Conservation (phyloP, 2,797 vertebrate genomes). For the Chromis chromis region DNA sequence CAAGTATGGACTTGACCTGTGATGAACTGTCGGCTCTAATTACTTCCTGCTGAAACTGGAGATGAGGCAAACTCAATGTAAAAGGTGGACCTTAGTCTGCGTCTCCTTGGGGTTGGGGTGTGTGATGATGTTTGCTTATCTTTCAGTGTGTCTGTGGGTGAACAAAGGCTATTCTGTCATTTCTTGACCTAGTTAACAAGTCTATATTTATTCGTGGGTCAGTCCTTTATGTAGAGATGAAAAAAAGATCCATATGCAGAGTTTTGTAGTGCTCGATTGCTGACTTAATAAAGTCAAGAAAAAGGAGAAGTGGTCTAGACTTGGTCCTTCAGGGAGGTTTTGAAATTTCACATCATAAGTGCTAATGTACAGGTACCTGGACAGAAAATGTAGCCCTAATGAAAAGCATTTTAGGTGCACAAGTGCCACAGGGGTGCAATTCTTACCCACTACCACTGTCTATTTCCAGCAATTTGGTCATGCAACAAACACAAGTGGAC, state of each 20-base stretch:
- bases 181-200: constrained; percentile 31
- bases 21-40: constrained; percentile 78
- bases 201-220: constrained; percentile 19
- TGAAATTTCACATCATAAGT: constrained; percentile 25
- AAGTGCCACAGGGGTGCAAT: constrained; percentile 17
- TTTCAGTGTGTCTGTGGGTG: constrained; percentile 37
- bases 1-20: constrained; percentile 73
- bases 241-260: constrained; percentile 6
- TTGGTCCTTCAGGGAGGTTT: constrained; percentile 41
- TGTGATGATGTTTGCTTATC: constrained; percentile 45
- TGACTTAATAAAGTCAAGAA: constrained; percentile 40
- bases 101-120: constrained; percentile 19
- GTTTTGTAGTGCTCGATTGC: constrained; percentile 5
- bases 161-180: constrained; percentile 33
- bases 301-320: constrained; percentile 19
- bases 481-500: constrained; percentile 34
- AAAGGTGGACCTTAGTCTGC: constrained; percentile 43
- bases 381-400: constrained; percentile 38
- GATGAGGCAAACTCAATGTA: constrained; percentile 53
- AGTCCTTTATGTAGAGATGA: constrained; percentile 14
- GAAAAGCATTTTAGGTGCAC: constrained; percentile 44
- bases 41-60: constrained; percentile 79
- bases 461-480: constrained; percentile 40
- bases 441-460: constrained; percentile 26
- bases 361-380: constrained; percentile 22